Conservation (phyloP, 35 echinoderm and acorn worm genomes). For the Hemicentrotus pulcherrimus region DNA sequence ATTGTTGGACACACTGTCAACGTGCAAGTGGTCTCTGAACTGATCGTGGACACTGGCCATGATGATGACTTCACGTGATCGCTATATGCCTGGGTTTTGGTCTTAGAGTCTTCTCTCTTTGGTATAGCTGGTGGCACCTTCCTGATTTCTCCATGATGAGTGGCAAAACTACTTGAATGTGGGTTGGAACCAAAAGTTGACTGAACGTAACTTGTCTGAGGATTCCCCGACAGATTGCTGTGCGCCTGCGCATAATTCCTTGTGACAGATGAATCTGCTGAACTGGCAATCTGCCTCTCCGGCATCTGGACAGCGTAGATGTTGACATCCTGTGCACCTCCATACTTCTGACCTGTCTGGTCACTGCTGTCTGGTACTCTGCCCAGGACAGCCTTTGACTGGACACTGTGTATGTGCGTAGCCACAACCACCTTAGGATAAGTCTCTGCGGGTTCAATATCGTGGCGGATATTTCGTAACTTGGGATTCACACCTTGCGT, state of each 20-base stretch:
- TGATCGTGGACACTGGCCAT: slow-evolving; percentile 22
- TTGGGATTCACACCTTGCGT: slow-evolving; percentile 43
- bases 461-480: not conserved
- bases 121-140: slow-evolving; percentile 33
- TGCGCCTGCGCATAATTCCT: slow-evolving; percentile 43
- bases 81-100: slow-evolving; percentile 26
- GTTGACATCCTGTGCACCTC: slow-evolving; percentile 15
- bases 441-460: slow-evolving; percentile 34
- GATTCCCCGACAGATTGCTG: not conserved
- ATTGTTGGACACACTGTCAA: slow-evolving; percentile 23
- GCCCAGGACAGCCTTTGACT: slow-evolving; percentile 40
- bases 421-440: slow-evolving; percentile 41
- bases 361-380: slow-evolving; percentile 30
- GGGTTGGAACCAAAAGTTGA: not conserved
- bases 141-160: not conserved
- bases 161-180: not conserved
- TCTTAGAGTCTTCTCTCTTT: slow-evolving; percentile 45
- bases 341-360: slow-evolving; percentile 44
- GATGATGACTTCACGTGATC: slow-evolving; percentile 20
- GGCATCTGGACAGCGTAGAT: slow-evolving; percentile 34
- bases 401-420: slow-evolving; percentile 24
- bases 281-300: slow-evolving; percentile 41
- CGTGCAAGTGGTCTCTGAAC: not conserved
- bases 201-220: not conserved
- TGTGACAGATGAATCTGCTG: slow-evolving; percentile 20